Evolutionary conservation across 2,888 invertebrate species (phyloP), one percentile per base, ranked within the genome.

Genomic region (Anthrax anthrax): DNA sequence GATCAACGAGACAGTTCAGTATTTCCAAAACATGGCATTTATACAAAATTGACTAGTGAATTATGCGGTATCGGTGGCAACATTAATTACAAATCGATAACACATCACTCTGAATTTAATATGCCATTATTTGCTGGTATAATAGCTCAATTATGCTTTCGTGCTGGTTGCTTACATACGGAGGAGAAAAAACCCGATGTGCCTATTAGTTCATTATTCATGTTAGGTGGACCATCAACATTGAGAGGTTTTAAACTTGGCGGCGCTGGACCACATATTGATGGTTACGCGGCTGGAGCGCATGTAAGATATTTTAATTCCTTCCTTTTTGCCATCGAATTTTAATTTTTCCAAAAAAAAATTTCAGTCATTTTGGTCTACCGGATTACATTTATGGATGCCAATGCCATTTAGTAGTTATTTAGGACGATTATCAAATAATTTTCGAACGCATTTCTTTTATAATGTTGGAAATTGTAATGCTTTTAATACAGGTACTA

Each of bases 391-490:
- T 70, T 59, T 92, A 27, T 96, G 84, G 72, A 78, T 85, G 2
- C 95, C 95, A 12, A 73, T 98, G 48, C 95, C 95, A 16, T 92
- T 92, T 69, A 75, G 78, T 52, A 81, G 84, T 4, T 80, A 84
- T 13, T 75, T 77, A 57, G 82, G 82, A 39, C 82, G 84, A 9
- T 76, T 94, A 53, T 86, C 84, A 1, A 84, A 90, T 54, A 73
- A 89, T 55, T 86, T 96, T 64, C 77, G 88, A 50, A 78, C 87
- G 37, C 97, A 98, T 69, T 72, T 84, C 46, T 98, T 97, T 68
- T 64, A 90, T 50, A 94, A 91, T 65, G 80, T 80, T 44, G 96
- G 95, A 54, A 90, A 89, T 62, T 75, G 89, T 52, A 80, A 76
- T 37, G 55, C 57, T 43, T 65, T 69, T 50, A 59, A 58, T 44